phyloP scores from a whole-genome alignment of 2,888 invertebrate genomes.

The Coelopa pilipes region DNA sequence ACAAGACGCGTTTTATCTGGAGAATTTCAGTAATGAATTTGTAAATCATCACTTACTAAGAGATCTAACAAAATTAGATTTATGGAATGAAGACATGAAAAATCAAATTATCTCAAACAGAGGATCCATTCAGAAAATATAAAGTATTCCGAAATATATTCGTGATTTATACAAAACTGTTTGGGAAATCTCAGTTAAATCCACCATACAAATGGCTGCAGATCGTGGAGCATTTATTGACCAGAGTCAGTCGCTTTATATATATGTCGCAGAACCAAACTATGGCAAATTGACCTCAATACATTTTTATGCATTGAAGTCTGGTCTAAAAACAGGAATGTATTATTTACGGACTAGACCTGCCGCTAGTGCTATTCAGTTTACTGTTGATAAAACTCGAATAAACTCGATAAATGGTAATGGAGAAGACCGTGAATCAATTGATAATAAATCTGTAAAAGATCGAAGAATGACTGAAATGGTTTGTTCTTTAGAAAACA shows the following conservation, averaged over 20 bases:
- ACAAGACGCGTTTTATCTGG: conserved; percentile 93
- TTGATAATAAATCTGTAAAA: conserved; percentile 30
- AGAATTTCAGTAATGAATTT: conserved; percentile 93
- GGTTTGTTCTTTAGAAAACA: conserved; percentile 87
- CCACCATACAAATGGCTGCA: conserved; percentile 94
- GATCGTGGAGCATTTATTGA: conserved; percentile 98
- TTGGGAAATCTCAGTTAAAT: conserved; percentile 96
- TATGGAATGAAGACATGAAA: conserved; percentile 97
- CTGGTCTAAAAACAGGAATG: conserved; percentile 98
- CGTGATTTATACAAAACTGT: conserved; percentile 94
- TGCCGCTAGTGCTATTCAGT: conserved; percentile 95
- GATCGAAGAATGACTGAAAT: conserved; percentile 77
- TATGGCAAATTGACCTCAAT: conserved; percentile 95
- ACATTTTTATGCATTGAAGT: conserved; percentile 98
- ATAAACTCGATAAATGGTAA: conserved; percentile 57
- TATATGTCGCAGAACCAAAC: conserved; percentile 95
- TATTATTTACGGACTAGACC: conserved; percentile 97
- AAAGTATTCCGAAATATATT: conserved; percentile 83
- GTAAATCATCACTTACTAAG: conserved; percentile 96
- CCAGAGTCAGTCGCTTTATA: conserved; percentile 97
- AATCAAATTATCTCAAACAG: conserved; percentile 89
- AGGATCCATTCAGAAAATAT: conserved; percentile 93
- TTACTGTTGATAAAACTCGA: conserved; percentile 92
- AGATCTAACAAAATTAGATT: conserved; percentile 88
- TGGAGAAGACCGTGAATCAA: too few species aligned